Evolutionary conservation across 1,140 invertebrate species (phyloP), one percentile per base, ranked within the genome.

Genomic region (Hypothenemus hampei): DNA sequence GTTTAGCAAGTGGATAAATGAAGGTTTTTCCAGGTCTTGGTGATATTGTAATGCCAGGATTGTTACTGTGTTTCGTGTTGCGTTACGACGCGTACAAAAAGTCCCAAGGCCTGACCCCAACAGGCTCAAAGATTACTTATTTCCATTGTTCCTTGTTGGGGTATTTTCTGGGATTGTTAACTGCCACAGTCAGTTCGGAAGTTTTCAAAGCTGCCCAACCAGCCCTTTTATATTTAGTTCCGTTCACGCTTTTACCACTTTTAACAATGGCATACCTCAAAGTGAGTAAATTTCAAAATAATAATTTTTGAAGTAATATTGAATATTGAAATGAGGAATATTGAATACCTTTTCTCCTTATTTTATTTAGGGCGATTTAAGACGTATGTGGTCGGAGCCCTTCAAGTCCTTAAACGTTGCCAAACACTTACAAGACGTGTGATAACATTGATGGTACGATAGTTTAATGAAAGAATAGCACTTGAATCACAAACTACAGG

Each of bases 101-200:
- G 71, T 84, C 87, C n/a, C 68, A 71, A 69, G 53, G 75, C 62
- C 60, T 64, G 65, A 44, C 63, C 4, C 26, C 55, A 1, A 26
- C 59, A 3, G 69, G 67, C 6, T 71, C 69, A 72, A 74, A 78
- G 48, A 68, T 84, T 56, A 83, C 82, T 43, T 97, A 97, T 79
- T 98, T 98, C 81, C 95, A 97, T 78, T 98, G 95, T 80, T 97
- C 94, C 63, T 81, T 98, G 65, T 86, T 98, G 69, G 95, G 95
- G 60, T 98, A 98, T 77, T 97, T 98, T 77, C 79, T 97, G 75
- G 94, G 95, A 60, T 78, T 97, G 67, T 78, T 97, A 69, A 97
- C 94, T 66, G 95, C 95, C 44, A 97, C 94, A 20, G 91, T 97
- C 52, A 96, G 92, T 62, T 94, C 92, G 11, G 94, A 98, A 78